Percentiles rank a stretch among this genome's conserved stretches.
These are phyloP conservation scores for Apodemia mormo DNA, from an alignment of 2,888 invertebrate species.

Conservation along the genomic window DNA sequence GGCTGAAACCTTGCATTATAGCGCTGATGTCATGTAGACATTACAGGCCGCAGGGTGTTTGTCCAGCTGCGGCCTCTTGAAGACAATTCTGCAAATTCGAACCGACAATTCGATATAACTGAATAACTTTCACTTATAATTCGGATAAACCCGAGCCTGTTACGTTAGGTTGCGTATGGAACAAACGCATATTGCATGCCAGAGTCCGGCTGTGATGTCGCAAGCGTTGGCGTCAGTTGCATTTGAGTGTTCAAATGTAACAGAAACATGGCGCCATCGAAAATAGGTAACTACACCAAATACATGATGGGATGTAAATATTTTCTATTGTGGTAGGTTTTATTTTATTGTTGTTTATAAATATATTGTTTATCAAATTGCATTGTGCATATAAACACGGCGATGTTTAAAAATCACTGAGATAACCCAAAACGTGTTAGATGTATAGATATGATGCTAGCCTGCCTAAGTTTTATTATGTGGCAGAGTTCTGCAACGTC, in stretches of 20 bases:
- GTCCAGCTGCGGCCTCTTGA: conserved; percentile 72
- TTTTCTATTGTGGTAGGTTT: neutral
- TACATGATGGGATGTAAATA: neutral
- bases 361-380: no score
- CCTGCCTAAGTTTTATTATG: no score
- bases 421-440: no score
- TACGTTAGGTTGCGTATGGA: conserved; percentile 40
- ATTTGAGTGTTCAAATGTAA: conserved; percentile 56
- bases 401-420: no score
- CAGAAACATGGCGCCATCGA: conserved; percentile 56
- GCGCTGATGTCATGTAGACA: conserved; percentile 64
- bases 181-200: conserved; percentile 57
- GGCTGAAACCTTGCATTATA: conserved; percentile 27
- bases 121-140: conserved; percentile 42
- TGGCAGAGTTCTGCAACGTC: no score
- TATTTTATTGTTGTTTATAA: no score
- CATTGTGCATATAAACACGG: no score
- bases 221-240: conserved; percentile 65
- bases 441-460: no score
- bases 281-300: conserved; percentile 33
- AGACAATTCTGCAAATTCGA: conserved; percentile 44
- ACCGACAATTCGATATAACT: conserved; percentile 33
- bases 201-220: conserved; percentile 61
- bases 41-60: conserved; percentile 50
- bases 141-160: conserved; percentile 32